Base-by-base conservation (phyloP, 2,888 invertebrate species). In the Hirtodrosophila histrioides region DNA sequence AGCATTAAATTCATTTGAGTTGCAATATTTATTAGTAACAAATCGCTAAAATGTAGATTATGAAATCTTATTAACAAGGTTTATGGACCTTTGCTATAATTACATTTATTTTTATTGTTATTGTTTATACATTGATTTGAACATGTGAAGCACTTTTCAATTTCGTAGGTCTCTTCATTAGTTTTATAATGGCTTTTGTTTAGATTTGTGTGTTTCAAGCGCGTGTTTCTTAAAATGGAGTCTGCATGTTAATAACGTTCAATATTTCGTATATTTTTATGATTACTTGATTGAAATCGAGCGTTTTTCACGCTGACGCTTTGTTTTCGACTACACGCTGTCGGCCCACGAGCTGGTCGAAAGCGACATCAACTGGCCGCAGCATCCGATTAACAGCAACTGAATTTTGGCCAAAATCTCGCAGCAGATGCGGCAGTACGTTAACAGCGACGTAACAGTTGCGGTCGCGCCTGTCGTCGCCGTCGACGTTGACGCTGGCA, bases 331-430 rank as follows among this genome's bases (percentile, higher is more conserved):
- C 27, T 70, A 57, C 23, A 39, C 65, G 69, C 49, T 58, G 58
- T 58, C 78, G 79, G 54, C 70, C 77, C 55, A 61, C 73, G 77
- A 61, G 71, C 46, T 69, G 78, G 66, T 58, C 81, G 58, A 73
- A 69, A 70, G 78, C 87, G 81, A 74, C 70, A 71, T 57, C 78
- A 78, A 85, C 82, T 81, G 71, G 62, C 49, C 82, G 75, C 81
- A 81, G 88, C 81, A 87, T 81, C 81, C 81, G 88, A 29, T 49
- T 71, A 72, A 77, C 77, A 87, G 68, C 69, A 66, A 81, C 86
- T 81, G 66, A 71, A 49, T 58, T 84, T 70, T 78, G 78, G 75
- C 71, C 57, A 85, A 68, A 53, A 64, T 54, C 54, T 64, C 40
- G 17, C 41, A 57, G 29, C 54, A 50, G 27, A 43, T 51, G 51